Percentiles rank a stretch among this genome's conserved stretches.
These are phyloP conservation scores for Eudemis profundana DNA, from an alignment of 2,888 invertebrate species.

Conservation along the genomic window DNA sequence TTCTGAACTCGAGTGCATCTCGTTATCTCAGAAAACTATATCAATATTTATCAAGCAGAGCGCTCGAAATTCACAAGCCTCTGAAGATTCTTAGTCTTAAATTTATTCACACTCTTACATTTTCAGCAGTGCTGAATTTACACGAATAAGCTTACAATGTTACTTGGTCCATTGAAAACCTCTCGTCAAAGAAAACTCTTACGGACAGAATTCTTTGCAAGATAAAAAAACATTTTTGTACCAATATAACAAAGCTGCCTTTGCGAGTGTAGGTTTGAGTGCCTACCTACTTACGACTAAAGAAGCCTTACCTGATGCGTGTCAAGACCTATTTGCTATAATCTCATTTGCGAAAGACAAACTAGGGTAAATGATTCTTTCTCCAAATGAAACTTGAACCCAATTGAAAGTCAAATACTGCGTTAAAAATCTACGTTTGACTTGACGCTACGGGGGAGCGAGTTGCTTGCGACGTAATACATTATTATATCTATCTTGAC, in stretches of 20 bases:
- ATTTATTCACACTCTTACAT: conserved; percentile 33
- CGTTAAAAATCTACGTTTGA: conserved; percentile 12
- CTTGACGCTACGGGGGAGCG: conserved; percentile 4
- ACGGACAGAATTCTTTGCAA: neutral
- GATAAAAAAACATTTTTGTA: neutral
- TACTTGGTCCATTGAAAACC: neutral
- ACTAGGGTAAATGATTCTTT: conserved; percentile 20
- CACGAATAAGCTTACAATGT: neutral
- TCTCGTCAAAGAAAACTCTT: neutral
- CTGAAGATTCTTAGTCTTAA: conserved; percentile 30
- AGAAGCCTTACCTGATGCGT: conserved; percentile 33
- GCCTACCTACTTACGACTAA: conserved; percentile 18
- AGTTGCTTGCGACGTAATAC: conserved; percentile 13
- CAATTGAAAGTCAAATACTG: conserved; percentile 13
- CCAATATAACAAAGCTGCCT: neutral
- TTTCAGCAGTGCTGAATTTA: conserved; percentile 26
- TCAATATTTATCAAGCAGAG: conserved; percentile 64
- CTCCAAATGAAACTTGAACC: conserved; percentile 21
- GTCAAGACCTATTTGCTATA: conserved; percentile 35
- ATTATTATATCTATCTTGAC: conserved; percentile 1
- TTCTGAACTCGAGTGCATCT: conserved; percentile 58
- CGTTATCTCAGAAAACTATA: conserved; percentile 64
- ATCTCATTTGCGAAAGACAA: conserved; percentile 39
- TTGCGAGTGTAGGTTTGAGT: conserved; percentile 16
- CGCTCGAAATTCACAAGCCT: conserved; percentile 53